phyloP scores from a whole-genome alignment of 2,113 vertebrate genomes.

The Halichoeres trimaculatus region DNA sequence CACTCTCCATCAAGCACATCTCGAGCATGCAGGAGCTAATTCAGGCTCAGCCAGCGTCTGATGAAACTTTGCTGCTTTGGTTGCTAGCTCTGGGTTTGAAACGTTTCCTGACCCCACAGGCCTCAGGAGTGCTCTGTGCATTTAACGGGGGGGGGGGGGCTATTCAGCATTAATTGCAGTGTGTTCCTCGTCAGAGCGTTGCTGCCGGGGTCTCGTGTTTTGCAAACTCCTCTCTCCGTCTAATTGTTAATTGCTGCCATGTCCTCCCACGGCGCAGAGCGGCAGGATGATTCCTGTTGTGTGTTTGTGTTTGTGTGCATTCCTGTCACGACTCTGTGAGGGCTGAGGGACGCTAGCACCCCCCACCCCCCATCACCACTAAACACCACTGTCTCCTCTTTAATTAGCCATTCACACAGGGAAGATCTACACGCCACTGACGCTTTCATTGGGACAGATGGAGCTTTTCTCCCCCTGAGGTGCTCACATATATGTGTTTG shows the following conservation, averaged over 20 bases:
- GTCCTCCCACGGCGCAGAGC: conserved; percentile 51
- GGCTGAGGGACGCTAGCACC: conserved; percentile 48
- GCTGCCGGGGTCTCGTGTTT: conserved; percentile 37
- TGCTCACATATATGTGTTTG: conserved; percentile 18
- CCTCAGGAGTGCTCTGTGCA: neutral
- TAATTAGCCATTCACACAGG: conserved; percentile 74
- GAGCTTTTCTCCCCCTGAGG: neutral
- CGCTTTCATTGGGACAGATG: conserved; percentile 69
- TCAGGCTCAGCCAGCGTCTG: conserved; percentile 2
- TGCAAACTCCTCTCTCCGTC: conserved; percentile 34
- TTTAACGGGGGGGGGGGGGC: neutral
- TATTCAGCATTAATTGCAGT: conserved; percentile 18
- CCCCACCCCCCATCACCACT: conserved; percentile 69
- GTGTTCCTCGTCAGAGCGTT: conserved; percentile 23
- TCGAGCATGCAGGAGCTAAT: conserved; percentile 11
- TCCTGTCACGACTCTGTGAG: conserved; percentile 63
- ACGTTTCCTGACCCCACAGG: conserved; percentile 11
- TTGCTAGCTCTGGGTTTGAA: conserved; percentile 20
- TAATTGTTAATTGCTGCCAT: conserved; percentile 61
- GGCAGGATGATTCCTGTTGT: conserved; percentile 65
- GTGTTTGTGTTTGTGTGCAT: conserved; percentile 70
- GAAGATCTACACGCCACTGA: conserved; percentile 64
- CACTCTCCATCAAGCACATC: conserved; percentile 1
- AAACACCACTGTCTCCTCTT: conserved; percentile 75
- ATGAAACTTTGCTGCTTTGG: neutral